Base-by-base conservation (phyloP, 2,888 invertebrate genomes). In the Girardia tigrina region DNA sequence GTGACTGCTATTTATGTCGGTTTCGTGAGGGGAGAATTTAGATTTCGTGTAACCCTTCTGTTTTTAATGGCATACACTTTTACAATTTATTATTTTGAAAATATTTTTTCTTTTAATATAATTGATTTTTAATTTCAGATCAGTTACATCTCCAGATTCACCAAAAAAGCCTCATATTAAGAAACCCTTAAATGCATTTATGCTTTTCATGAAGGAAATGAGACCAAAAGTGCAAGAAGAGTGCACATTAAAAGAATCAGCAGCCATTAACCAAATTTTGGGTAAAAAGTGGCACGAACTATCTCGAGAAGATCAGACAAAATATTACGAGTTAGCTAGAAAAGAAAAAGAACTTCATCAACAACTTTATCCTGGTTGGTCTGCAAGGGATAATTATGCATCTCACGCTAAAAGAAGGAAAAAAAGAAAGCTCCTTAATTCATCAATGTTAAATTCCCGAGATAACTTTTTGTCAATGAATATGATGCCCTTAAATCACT, bases 161-260 rank as follows among this genome's bases (percentile, higher is more conserved):
- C 56, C 56, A 56, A 28, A 36, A 28, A 72, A 72, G 73, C 29
- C 29, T 28, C 76, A 95, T 86, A 94, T 97, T 86, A 97, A 97
- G 88, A 98, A 98, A 87, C 98, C 98, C 79, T 88, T 98, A 79
- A 99, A 99, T 86, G 98, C 98, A 82, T 98, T 99, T 88, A 99
- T 99, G 98, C 88, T 98, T 80, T 98, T 95, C 86, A 98, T 99
- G 98, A 98, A 98, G 86, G 97, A 98, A 86, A 95, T 95, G 92
- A 88, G 98, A 83, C 93, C 94, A 80, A 93, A 94, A 86, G 94
- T 99, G 77, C 94, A 97, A 78, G 94, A 95, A 42, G 97, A 98
- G 86, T 94, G 94, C 86, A 95, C 95, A 79, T 88, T 95, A 79
- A 97, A 97, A 86, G 97, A 97, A 85, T 94, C 94, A 79, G 97